A percentile compares a stretch with the other conserved stretches of the same genome.
These are phyloP conservation scores for Progne subis DNA, from an alignment of 2,113 vertebrate species.

Conservation along the genomic window DNA sequence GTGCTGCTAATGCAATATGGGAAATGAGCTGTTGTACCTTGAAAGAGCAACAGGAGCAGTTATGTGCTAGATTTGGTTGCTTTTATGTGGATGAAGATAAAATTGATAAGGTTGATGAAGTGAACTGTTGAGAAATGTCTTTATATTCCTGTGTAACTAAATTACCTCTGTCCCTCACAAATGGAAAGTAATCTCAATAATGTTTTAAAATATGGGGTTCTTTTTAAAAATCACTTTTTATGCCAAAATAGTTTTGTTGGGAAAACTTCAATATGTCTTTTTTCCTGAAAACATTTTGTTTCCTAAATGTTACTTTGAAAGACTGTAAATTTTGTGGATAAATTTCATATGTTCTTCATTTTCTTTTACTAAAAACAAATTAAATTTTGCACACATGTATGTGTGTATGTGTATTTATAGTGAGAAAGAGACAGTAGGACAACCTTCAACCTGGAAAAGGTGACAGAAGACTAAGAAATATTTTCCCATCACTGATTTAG, in stretches of 20 bases:
- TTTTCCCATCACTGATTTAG: slow-evolving; percentile 44
- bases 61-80: background rate
- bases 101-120: background rate
- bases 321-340: background rate
- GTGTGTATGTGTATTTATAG: background rate
- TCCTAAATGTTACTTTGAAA: background rate
- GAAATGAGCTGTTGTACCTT: background rate
- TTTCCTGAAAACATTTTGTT: background rate
- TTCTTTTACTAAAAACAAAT: background rate
- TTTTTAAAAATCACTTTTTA: background rate
- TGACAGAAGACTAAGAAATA: slow-evolving; percentile 17
- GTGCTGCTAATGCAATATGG: background rate
- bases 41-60: background rate
- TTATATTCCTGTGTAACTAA: background rate
- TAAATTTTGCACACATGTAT: background rate
- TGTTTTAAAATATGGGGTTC: background rate
- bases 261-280: background rate
- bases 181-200: background rate
- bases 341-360: background rate
- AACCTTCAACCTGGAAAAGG: slow-evolving; percentile 15
- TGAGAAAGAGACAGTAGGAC: background rate
- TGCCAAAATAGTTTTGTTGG: background rate
- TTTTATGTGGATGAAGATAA: background rate
- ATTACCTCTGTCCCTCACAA: background rate
- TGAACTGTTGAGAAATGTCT: background rate